Base-by-base conservation (phyloP, 1,140 invertebrate species). In the Zaprionus vittiger region DNA sequence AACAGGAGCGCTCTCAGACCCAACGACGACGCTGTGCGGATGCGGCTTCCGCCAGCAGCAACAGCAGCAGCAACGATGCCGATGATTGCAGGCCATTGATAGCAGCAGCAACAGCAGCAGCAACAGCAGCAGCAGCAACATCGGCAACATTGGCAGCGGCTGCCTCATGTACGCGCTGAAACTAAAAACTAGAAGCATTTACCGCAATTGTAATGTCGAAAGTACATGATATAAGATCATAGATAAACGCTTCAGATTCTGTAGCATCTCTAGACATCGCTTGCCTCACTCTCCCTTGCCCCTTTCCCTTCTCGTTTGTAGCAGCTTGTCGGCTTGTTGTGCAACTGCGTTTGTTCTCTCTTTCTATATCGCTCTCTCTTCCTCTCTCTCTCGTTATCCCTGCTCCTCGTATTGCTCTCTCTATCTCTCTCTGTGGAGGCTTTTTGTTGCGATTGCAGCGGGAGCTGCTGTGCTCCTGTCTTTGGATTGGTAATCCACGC, bases 121-220 rank as follows among this genome's bases (percentile, higher is more conserved):
- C 20, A 57, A 31, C n/a, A 60, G 11, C 9, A 54, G 24, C 5
- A 5, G 3, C 68, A 85, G 90, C 90, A 89, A 80, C 15, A 90
- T 72, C 65, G 22, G 66, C 73, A 31, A 31, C 59, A 34, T 34
- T 34, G 14, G 55, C 28, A 57, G 79, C 76, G 72, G 79, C 84
- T 90, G 85, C 85, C 82, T 85, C 82, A 66, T 90, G 77, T 91
- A 91, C 82, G 87, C 87, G 91, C 84, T 92, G 91, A 89, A 92
- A 92, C 84, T 92, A 92, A 92, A 92, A 92, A 92, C 91, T 92
- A 90, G 91, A 92, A 92, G 91, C 91, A 92, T 92, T 92, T 92
- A 92, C 91, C 91, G 91, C 91, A 92, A 92, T 92, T 92, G 91
- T 92, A 92, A 92, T 92, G 91, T 92, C 91, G 91, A 92, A 92